phyloP scores from a whole-genome alignment of 2,888 invertebrate species.

The Cephus spinipes region DNA sequence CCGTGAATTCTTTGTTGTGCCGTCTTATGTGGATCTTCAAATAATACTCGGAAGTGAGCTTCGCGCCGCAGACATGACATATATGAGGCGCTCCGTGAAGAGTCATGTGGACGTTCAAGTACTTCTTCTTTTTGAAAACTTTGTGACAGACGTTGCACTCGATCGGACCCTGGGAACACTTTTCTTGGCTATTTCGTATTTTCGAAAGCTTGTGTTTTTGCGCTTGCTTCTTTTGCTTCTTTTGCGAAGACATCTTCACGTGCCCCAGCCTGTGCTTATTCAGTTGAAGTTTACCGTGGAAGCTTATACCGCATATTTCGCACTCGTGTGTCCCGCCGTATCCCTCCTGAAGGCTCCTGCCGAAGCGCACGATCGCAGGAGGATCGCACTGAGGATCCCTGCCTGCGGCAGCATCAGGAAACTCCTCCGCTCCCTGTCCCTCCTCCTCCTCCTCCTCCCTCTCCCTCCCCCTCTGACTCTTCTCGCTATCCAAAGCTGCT shows the following conservation, averaged over 20 bases:
- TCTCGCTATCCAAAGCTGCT: too few species aligned
- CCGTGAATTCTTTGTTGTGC: slow-evolving; percentile 70
- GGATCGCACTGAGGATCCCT: too few species aligned
- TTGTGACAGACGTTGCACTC: slow-evolving; percentile 50
- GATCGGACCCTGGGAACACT: slow-evolving; percentile 24
- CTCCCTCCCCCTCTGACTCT: too few species aligned
- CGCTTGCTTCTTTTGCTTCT: slow-evolving; percentile 16
- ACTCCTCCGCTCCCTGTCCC: too few species aligned
- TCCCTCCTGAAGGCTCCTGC: too few species aligned
- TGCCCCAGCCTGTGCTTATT: slow-evolving; percentile 17
- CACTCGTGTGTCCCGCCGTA: slow-evolving; percentile 70
- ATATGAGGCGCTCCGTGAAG: slow-evolving; percentile 69
- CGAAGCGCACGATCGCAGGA: too few species aligned
- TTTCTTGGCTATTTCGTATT: slow-evolving; percentile 10
- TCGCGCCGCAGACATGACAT: slow-evolving; percentile 73
- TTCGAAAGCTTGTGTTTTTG: slow-evolving; percentile 1
- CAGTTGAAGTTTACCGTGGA: slow-evolving; percentile 47
- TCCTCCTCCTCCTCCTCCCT: too few species aligned
- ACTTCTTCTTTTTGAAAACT: slow-evolving; percentile 49
- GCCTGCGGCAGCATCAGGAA: too few species aligned
- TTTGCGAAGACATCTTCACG: neutral
- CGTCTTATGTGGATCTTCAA: slow-evolving; percentile 71
- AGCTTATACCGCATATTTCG: slow-evolving; percentile 71
- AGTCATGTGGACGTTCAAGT: slow-evolving; percentile 48
- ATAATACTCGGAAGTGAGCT: slow-evolving; percentile 73